Evolutionary conservation across 2,888 invertebrate genomes (phyloP).

Genomic region (Meghimatium bilineatum): DNA sequence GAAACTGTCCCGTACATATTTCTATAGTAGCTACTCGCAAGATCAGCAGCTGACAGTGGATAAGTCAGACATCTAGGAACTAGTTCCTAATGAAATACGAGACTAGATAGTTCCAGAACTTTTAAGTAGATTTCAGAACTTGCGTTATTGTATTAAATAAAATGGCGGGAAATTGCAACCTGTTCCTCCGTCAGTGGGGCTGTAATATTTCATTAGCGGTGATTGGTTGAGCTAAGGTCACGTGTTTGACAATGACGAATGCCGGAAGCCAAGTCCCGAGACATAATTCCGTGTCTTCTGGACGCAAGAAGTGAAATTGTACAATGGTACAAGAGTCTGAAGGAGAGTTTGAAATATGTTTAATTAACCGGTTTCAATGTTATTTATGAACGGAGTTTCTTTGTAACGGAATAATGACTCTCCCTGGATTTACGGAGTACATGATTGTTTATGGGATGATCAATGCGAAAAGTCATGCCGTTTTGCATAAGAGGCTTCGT

Average conservation of each 20-base stretch:
- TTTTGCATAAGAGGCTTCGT: slow-evolving; percentile 29
- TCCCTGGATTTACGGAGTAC: slow-evolving; percentile 2
- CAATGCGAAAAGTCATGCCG: neutral
- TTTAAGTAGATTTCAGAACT: slow-evolving; percentile 33
- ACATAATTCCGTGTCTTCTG: slow-evolving; percentile 39
- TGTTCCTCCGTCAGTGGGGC: neutral
- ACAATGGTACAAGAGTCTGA: slow-evolving; percentile 31
- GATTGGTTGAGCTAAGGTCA: slow-evolving; percentile 45
- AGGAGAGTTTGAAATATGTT: slow-evolving; percentile 38
- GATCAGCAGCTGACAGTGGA: neutral
- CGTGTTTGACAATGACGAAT: slow-evolving; percentile 48
- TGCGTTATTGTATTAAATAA: slow-evolving; percentile 17
- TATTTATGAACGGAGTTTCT: slow-evolving; percentile 36
- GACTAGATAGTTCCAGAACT: slow-evolving; percentile 4
- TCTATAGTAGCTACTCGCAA: no score
- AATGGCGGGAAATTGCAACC: slow-evolving; percentile 41
- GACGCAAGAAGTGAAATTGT: slow-evolving; percentile 1
- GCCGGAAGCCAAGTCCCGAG: slow-evolving; percentile 33
- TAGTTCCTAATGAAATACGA: slow-evolving; percentile 22
- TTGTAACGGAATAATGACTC: slow-evolving; percentile 21
- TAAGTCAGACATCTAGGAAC: neutral
- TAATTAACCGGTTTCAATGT: slow-evolving; percentile 36
- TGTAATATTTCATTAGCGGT: slow-evolving; percentile 44
- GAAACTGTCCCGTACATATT: no score
- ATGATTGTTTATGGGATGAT: neutral